phyloP scores from a whole-genome alignment of 1,140 invertebrate species.

The Pseudomyrmex cubaensis region DNA sequence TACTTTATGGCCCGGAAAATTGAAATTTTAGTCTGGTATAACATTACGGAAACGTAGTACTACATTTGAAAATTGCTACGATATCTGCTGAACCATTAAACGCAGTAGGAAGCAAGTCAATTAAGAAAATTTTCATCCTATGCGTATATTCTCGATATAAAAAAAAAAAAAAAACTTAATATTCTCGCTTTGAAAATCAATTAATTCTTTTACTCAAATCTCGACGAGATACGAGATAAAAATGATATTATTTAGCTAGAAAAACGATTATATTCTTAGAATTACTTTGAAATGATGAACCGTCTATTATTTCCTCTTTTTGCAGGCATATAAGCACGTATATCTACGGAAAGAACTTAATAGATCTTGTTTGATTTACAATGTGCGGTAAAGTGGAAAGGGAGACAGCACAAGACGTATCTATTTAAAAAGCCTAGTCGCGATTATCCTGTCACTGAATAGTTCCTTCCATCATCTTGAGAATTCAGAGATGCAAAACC shows the following conservation, averaged over 20 bases:
- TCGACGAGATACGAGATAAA: not conserved
- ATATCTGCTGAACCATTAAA: constrained; percentile 36
- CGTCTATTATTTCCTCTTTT: constrained; percentile 5
- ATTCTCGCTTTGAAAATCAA: not conserved
- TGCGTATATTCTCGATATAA: not conserved
- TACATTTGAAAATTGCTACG: constrained; percentile 49
- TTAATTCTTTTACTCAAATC: not conserved
- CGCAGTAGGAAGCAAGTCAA: constrained; percentile 21
- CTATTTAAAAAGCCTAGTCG: constrained; percentile 24
- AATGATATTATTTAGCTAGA: not conserved
- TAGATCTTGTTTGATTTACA: constrained; percentile 16
- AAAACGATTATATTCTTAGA: not conserved
- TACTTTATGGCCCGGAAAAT: constrained; percentile 58
- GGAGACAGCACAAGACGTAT: not conserved
- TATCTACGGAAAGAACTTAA: not conserved
- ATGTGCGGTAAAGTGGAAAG: constrained; percentile 16
- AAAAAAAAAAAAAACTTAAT: not conserved
- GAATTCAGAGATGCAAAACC: constrained; percentile 49
- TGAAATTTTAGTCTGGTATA: constrained; percentile 53
- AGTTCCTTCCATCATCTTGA: constrained; percentile 23
- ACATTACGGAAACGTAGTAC: constrained; percentile 49
- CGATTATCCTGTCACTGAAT: constrained; percentile 17
- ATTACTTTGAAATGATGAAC: not conserved
- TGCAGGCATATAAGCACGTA: not conserved
- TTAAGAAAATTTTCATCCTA: constrained; percentile 34